Conservation (phyloP, 2,888 invertebrate species). For the Teleogryllus oceanicus region DNA sequence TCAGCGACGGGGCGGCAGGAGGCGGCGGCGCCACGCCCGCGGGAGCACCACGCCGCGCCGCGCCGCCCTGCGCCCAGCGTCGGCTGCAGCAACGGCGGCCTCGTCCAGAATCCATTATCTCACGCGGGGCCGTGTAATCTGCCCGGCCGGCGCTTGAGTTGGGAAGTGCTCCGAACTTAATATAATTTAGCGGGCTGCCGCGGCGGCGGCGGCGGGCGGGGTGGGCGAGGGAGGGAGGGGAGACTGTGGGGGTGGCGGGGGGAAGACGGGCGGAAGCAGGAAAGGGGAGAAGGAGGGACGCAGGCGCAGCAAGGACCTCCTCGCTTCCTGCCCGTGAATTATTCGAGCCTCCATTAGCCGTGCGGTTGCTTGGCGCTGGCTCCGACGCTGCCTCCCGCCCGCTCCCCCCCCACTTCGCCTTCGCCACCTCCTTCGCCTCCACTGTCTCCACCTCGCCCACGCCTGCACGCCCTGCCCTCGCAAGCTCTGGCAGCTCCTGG, state of each 20-base stretch:
- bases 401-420: neutral
- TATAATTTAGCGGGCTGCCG: neutral
- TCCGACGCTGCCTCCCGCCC: neutral
- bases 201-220: neutral
- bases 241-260: neutral
- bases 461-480: too few relatives aligned
- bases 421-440: too few relatives aligned
- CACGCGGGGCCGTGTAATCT: slow-evolving; percentile 7
- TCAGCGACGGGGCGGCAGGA: neutral
- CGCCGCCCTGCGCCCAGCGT: too few relatives aligned
- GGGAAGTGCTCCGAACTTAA: slow-evolving; percentile 10
- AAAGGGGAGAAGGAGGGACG: neutral
- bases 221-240: neutral
- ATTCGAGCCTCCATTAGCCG: neutral
- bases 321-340: slow-evolving; percentile 1
- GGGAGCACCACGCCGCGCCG: neutral
- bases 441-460: too few relatives aligned
- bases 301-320: neutral
- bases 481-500: too few relatives aligned
- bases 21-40: neutral
- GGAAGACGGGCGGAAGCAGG: neutral
- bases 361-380: neutral
- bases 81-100: neutral
- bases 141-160: slow-evolving; percentile 10
- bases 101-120: slow-evolving; percentile 18